phyloP scores from a whole-genome alignment of 2,797 vertebrate species.

The Micropoecilia bifurca region DNA sequence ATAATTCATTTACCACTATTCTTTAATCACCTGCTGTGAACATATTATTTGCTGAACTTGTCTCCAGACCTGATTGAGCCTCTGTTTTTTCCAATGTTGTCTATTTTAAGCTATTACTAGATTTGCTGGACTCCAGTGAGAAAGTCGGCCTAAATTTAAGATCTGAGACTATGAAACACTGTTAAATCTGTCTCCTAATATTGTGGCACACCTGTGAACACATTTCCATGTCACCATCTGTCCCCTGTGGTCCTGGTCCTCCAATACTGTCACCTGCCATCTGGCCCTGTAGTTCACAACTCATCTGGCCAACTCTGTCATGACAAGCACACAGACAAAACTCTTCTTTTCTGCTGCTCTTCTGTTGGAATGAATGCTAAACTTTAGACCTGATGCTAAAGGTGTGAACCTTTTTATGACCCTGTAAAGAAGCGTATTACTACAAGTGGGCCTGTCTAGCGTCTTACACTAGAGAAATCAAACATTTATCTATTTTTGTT shows the following conservation, averaged over 20 bases:
- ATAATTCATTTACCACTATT: not conserved
- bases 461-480: not conserved
- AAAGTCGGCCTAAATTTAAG: not conserved
- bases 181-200: conserved; percentile 4
- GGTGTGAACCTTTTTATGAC: conserved; percentile 17
- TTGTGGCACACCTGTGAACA: conserved; percentile 10
- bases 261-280: conserved; percentile 56
- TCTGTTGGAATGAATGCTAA: conserved; percentile 24
- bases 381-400: conserved; percentile 21
- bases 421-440: conserved; percentile 4
- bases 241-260: conserved; percentile 41
- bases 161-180: not conserved
- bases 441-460: not conserved
- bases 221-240: conserved; percentile 9
- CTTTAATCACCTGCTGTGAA: not conserved
- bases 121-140: conserved; percentile 1
- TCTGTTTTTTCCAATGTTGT: not conserved
- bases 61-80: not conserved
- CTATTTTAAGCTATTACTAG: not conserved
- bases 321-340: conserved; percentile 44
- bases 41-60: not conserved
- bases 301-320: conserved; percentile 42
- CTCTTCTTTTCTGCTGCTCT: conserved; percentile 20
- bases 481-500: not conserved
- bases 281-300: conserved; percentile 49